Percentiles rank a stretch among this genome's conserved stretches.
Evolutionary conservation across 2,113 vertebrate genomes (phyloP).

Genomic region (Anguilla japonica): DNA sequence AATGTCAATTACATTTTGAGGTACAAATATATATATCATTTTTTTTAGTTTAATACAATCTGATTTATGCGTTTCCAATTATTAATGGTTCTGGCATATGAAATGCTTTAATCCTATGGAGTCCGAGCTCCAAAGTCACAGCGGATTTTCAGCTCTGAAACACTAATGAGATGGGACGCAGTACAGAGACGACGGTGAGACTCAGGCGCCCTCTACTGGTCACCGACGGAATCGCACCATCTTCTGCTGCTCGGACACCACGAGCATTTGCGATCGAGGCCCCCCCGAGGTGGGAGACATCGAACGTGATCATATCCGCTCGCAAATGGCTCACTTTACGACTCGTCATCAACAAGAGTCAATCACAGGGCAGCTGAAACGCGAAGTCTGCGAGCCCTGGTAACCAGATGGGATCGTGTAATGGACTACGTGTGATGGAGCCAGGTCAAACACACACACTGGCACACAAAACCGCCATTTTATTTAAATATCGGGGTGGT

Average conservation of each 20-base stretch:
- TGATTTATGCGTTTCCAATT: neutral
- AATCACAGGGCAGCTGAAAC: neutral
- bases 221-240: slow-evolving; percentile 22
- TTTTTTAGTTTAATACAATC: neutral
- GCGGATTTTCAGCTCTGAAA: neutral
- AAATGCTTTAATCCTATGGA: neutral
- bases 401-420: neutral
- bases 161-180: neutral
- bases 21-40: neutral
- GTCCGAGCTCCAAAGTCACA: neutral
- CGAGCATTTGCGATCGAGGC: neutral
- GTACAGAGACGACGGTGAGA: slow-evolving; percentile 32
- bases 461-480: neutral
- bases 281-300: neutral
- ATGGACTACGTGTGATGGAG: neutral
- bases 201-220: slow-evolving; percentile 68
- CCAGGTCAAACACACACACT: neutral
- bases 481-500: neutral
- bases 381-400: neutral
- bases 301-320: neutral
- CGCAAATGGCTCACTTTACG: neutral
- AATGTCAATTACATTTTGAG: neutral
- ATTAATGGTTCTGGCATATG: neutral
- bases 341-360: slow-evolving; percentile 4
- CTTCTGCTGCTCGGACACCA: neutral